A percentile compares a stretch with the other conserved stretches of the same genome.
Evolutionary conservation across 2,113 vertebrate genomes (phyloP).

Genomic region (Leuciscus idus): DNA sequence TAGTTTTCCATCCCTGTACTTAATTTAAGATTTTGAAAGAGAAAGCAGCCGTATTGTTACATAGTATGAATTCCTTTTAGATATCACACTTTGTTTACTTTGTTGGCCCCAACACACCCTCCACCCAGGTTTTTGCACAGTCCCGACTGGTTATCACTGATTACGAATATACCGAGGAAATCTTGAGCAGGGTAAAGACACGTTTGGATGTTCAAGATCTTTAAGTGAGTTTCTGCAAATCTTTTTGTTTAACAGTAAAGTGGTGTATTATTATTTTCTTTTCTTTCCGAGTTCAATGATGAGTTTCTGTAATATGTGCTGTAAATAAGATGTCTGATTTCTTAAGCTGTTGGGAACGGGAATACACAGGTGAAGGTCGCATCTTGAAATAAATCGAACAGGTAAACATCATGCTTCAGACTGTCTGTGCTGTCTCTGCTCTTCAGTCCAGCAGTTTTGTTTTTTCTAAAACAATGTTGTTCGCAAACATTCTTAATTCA

Average conservation of each 20-base stretch:
- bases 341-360: slow-evolving; percentile 60
- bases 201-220: slow-evolving; percentile 3
- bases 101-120: neutral
- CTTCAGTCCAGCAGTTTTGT: neutral
- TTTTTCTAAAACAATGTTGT: neutral
- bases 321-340: slow-evolving; percentile 64
- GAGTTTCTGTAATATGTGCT: slow-evolving; percentile 60
- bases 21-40: neutral
- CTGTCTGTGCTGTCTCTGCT: neutral
- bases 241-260: slow-evolving; percentile 30
- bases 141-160: slow-evolving; percentile 46
- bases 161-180: neutral
- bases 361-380: slow-evolving; percentile 60
- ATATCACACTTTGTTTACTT: slow-evolving; percentile 10
- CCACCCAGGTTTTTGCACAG: slow-evolving; percentile 69
- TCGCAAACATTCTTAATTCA: neutral
- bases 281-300: slow-evolving; percentile 50
- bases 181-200: slow-evolving; percentile 1
- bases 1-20: slow-evolving; percentile 1
- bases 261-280: slow-evolving; percentile 48
- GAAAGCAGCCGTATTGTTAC: neutral
- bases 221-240: neutral
- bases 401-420: slow-evolving; percentile 54
- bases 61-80: neutral
- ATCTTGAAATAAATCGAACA: slow-evolving; percentile 76